Percentiles rank a stretch among this genome's conserved stretches.
These are phyloP conservation scores for Ischnus inquisitorius DNA, from an alignment of 2,888 invertebrate species.

Conservation along the genomic window DNA sequence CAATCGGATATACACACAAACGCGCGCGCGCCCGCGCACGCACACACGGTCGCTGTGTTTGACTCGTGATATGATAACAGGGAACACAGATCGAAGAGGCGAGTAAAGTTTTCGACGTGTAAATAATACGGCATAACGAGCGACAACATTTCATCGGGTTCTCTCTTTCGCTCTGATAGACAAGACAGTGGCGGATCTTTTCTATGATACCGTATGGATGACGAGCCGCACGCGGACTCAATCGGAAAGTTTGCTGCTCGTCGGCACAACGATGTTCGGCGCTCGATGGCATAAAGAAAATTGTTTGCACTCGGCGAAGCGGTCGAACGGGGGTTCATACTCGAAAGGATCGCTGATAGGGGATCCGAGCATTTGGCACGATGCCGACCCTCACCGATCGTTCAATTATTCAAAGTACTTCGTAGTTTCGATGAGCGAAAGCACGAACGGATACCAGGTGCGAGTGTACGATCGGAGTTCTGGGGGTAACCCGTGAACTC, in stretches of 20 bases:
- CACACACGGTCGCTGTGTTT: not conserved
- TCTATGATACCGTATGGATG: not conserved
- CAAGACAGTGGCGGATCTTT: not conserved
- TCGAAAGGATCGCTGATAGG: conserved; percentile 35
- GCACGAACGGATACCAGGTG: conserved; percentile 19
- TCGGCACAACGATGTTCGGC: conserved; percentile 6
- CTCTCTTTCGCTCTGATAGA: not conserved
- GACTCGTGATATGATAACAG: not conserved
- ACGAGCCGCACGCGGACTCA: conserved; percentile 10
- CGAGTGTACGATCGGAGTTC: conserved; percentile 20
- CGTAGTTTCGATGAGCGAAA: conserved; percentile 17
- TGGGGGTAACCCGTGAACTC: not conserved
- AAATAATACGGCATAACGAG: not conserved
- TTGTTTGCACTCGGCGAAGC: conserved; percentile 48
- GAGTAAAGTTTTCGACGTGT: not conserved
- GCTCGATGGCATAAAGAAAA: conserved; percentile 34
- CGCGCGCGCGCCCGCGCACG: too few species aligned
- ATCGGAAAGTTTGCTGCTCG: conserved; percentile 17
- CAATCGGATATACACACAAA: not conserved
- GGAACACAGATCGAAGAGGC: not conserved
- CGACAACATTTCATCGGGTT: not conserved
- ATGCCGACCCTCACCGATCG: conserved; percentile 58
- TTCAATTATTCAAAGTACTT: conserved; percentile 71
- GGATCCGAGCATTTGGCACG: conserved; percentile 62
- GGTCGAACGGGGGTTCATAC: conserved; percentile 31